Evolutionary conservation across 2,113 vertebrate species (phyloP).

Genomic region (Caranx ignobilis): DNA sequence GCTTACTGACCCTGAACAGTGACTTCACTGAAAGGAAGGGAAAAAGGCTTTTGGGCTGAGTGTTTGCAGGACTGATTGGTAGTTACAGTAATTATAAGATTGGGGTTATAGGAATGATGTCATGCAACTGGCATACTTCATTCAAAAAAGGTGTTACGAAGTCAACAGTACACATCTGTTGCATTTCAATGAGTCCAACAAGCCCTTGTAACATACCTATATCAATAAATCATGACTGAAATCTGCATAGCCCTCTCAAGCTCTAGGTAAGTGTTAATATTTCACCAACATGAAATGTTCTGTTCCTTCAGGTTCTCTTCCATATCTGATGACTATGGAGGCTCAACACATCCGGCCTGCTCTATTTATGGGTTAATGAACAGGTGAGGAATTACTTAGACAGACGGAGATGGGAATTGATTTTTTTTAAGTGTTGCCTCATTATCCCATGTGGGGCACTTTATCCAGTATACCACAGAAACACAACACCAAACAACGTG

Average conservation of each 20-base stretch:
- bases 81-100: conserved; percentile 47
- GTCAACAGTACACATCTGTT: conserved; percentile 17
- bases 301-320: conserved; percentile 39
- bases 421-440: conserved; percentile 80
- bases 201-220: background rate
- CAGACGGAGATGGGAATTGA: conserved; percentile 75
- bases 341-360: conserved; percentile 50
- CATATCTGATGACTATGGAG: conserved; percentile 52
- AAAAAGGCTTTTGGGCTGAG: conserved; percentile 45
- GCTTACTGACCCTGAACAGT: conserved; percentile 60
- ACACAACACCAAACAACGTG: conserved; percentile 65
- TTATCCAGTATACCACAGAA: conserved; percentile 65
- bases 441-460: conserved; percentile 74
- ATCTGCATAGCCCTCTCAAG: conserved; percentile 19
- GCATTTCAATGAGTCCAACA: conserved; percentile 11
- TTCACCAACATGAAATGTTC: conserved; percentile 47
- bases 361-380: conserved; percentile 69
- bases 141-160: conserved; percentile 38
- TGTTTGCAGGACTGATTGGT: conserved; percentile 53
- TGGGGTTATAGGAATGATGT: conserved; percentile 24
- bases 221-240: conserved; percentile 53
- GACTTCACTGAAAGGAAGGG: conserved; percentile 58
- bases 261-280: conserved; percentile 64
- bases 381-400: conserved; percentile 75
- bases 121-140: conserved; percentile 17